A percentile compares a stretch with the other conserved stretches of the same genome.
phyloP scores from a whole-genome alignment of 2,797 vertebrate genomes.

The Ficedula albicollis region DNA sequence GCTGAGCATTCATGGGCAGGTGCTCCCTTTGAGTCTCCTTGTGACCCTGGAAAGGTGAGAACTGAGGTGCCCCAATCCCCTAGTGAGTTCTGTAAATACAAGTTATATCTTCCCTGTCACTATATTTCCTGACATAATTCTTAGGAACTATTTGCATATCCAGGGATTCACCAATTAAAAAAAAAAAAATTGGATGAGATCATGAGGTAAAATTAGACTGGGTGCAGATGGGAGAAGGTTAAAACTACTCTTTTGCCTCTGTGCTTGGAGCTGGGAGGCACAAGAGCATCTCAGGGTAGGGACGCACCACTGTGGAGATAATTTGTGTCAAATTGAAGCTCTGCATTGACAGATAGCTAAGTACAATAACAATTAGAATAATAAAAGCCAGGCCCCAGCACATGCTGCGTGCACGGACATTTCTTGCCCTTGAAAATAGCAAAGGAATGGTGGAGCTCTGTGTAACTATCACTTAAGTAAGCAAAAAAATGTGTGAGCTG shows the following conservation, averaged over 20 bases:
- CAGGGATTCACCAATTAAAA: not conserved
- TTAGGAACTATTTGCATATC: not conserved
- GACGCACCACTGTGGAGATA: not conserved
- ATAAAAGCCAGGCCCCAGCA: conserved; percentile 38
- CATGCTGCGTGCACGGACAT: not conserved
- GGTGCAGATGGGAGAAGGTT: conserved; percentile 16
- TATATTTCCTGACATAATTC: not conserved
- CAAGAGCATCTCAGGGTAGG: not conserved
- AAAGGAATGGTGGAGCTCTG: not conserved
- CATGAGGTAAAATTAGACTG: conserved; percentile 9
- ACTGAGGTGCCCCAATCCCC: not conserved
- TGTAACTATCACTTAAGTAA: not conserved
- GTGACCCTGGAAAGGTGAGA: not conserved
- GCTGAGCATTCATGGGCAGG: not conserved
- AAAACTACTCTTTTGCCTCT: not conserved
- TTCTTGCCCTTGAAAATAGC: conserved; percentile 51
- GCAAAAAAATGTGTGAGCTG: not conserved
- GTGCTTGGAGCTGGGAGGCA: not conserved
- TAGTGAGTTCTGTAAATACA: not conserved
- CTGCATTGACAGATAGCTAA: conserved; percentile 49
- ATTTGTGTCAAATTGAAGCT: conserved; percentile 42
- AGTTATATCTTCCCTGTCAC: not conserved
- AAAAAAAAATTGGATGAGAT: not conserved
- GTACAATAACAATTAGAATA: conserved; percentile 62
- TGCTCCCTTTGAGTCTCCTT: not conserved